Conservation (phyloP, 2,113 vertebrate species). For the Mungos mungo region DNA sequence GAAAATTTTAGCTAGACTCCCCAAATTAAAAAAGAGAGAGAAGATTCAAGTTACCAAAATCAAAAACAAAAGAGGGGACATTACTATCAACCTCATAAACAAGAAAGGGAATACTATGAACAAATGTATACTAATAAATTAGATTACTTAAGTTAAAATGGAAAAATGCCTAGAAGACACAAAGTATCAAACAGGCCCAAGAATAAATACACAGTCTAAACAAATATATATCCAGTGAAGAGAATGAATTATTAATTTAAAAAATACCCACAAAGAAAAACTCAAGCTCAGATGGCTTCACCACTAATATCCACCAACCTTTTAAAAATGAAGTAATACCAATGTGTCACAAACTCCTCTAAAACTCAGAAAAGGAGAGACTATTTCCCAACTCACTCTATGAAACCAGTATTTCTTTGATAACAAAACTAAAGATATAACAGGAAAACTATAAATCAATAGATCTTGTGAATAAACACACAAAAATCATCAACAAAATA, state of each 20-base stretch:
- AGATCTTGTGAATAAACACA: neutral
- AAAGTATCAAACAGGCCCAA: neutral
- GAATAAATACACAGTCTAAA: neutral
- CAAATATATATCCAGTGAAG: neutral
- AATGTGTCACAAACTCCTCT: neutral
- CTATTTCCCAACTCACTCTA: neutral
- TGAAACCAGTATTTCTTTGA: neutral
- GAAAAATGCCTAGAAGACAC: neutral
- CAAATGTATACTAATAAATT: neutral
- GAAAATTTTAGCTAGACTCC: neutral
- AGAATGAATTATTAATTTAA: neutral
- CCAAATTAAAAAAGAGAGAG: neutral
- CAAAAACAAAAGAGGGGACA: neutral
- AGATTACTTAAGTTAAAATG: neutral
- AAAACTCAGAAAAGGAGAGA: neutral
- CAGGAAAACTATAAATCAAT: neutral
- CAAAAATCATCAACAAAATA: neutral
- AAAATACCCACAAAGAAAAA: neutral
- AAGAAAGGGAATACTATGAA: neutral
- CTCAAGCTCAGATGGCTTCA: neutral
- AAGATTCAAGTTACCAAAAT: conserved; percentile 6
- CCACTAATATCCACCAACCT: neutral
- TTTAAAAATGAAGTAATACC: neutral
- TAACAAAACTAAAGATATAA: neutral
- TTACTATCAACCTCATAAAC: neutral